Evolutionary conservation across 2,888 invertebrate species (phyloP).

Genomic region (Galeopsomyia nigrocyanea): DNA sequence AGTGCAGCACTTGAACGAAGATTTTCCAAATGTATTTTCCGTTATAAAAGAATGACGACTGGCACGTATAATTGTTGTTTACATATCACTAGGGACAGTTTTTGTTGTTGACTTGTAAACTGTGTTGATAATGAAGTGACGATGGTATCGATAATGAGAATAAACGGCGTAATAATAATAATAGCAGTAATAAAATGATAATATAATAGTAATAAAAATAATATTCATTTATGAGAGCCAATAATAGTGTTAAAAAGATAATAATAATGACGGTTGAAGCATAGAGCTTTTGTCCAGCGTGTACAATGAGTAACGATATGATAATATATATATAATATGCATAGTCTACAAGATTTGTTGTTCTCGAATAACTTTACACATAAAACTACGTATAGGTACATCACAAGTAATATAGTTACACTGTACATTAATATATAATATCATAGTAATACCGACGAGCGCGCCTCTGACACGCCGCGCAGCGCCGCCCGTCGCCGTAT

Average conservation of each 20-base stretch:
- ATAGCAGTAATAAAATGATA: constrained; percentile 39
- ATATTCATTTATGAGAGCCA: constrained; percentile 49
- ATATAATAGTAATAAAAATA: constrained; percentile 43
- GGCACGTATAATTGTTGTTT: constrained; percentile 60
- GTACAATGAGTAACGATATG: constrained; percentile 50
- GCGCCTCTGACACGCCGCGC: constrained; percentile 40
- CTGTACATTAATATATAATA: constrained; percentile 64
- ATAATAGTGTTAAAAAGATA: constrained; percentile 21
- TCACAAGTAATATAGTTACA: constrained; percentile 69
- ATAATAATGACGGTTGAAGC: constrained; percentile 48
- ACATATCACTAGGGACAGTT: constrained; percentile 54
- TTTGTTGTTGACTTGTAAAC: constrained; percentile 52
- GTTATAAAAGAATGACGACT: constrained; percentile 49
- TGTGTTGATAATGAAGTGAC: constrained; percentile 52
- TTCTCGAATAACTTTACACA: constrained; percentile 58
- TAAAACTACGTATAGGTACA: constrained; percentile 65
- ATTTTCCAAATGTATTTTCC: background rate
- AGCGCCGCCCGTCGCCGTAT: constrained; percentile 28
- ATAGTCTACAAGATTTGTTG: constrained; percentile 48
- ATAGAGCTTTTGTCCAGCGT: constrained; percentile 42
- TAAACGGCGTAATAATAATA: constrained; percentile 49
- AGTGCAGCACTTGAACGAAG: background rate
- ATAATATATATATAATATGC: constrained; percentile 43
- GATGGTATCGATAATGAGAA: constrained; percentile 50
- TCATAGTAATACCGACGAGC: constrained; percentile 57